Evolutionary conservation across 2,113 vertebrate species (phyloP).

Genomic region (Myotis davidii): DNA sequence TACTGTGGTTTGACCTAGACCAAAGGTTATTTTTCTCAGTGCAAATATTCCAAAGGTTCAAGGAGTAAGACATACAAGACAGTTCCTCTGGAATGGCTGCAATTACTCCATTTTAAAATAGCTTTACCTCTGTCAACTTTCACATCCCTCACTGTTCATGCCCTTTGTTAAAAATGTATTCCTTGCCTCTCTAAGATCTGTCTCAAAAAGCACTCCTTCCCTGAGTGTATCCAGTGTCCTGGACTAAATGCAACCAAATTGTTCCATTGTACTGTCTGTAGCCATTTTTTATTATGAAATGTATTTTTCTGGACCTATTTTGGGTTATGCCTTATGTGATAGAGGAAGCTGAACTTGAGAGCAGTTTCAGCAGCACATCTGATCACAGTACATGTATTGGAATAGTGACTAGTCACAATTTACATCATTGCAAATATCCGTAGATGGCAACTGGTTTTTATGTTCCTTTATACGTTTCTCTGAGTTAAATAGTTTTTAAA

Average conservation of each 20-base stretch:
- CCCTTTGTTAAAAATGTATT: neutral
- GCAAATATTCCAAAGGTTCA: neutral
- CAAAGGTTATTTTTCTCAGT: neutral
- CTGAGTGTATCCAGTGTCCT: neutral
- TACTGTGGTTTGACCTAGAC: too few relatives aligned
- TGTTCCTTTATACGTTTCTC: neutral
- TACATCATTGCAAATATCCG: neutral
- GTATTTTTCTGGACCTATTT: neutral
- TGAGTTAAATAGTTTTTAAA: neutral
- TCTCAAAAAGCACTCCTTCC: neutral
- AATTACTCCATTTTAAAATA: neutral
- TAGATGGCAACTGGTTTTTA: neutral
- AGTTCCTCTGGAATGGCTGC: neutral
- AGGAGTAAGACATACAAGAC: neutral
- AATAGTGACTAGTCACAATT: neutral
- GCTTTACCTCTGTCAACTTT: neutral
- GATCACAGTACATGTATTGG: too few relatives aligned
- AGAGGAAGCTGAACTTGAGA: neutral
- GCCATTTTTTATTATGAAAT: neutral
- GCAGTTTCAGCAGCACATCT: neutral
- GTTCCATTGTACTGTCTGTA: neutral
- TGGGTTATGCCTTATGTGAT: neutral
- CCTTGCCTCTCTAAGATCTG: neutral
- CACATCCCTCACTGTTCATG: neutral
- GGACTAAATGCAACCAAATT: neutral